phyloP scores from a whole-genome alignment of 2,113 vertebrate species.

The Rhynchopsitta pachyrhyncha region DNA sequence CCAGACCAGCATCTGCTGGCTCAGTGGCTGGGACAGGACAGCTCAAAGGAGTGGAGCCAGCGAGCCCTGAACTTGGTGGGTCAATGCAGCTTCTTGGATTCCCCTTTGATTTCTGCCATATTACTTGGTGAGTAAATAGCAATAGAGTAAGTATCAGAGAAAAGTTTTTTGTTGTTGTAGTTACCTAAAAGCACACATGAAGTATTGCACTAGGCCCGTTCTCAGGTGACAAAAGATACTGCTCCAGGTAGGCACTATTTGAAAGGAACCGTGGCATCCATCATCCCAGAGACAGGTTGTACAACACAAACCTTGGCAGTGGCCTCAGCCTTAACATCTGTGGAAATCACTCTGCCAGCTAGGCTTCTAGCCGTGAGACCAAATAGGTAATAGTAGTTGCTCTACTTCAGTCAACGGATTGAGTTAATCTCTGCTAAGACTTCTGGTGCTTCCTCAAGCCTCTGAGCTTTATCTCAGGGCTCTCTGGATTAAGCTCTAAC shows the following conservation, averaged over 20 bases:
- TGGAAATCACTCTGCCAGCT: not conserved
- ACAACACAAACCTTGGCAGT: not conserved
- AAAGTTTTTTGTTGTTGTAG: not conserved
- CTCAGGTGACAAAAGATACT: not conserved
- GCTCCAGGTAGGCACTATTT: not conserved
- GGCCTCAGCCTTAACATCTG: not conserved
- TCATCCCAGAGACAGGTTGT: not conserved
- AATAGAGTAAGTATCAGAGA: not conserved
- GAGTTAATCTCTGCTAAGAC: constrained; percentile 58
- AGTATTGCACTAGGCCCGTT: not conserved
- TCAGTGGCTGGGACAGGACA: not conserved
- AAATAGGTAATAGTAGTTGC: not conserved
- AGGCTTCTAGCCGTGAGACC: not conserved
- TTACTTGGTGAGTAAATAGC: not conserved
- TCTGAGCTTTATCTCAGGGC: constrained; percentile 24
- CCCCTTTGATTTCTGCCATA: not conserved
- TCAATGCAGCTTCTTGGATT: not conserved
- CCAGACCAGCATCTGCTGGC: not conserved
- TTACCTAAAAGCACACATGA: not conserved
- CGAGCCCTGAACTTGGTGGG: fast-evolving
- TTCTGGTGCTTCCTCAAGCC: constrained; percentile 49
- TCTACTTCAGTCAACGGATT: constrained; percentile 54
- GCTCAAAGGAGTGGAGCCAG: fast-evolving
- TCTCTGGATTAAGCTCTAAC: not conserved
- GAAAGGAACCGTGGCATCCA: not conserved